Base-by-base conservation (phyloP, 2,888 invertebrate species). In the Sminthurinus aureus region DNA sequence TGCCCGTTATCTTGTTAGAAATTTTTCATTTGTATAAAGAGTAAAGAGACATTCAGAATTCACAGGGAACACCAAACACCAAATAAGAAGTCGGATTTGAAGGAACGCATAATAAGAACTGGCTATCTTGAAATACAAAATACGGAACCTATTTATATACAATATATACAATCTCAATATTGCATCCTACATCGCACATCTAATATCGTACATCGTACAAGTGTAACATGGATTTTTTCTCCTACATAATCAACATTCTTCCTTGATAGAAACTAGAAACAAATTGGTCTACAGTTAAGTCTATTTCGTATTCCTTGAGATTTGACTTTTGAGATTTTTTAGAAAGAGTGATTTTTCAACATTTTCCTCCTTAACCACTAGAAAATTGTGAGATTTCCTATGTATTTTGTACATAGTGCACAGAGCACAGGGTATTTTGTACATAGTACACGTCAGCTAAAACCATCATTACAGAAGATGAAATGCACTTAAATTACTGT, bases 221-320 rank as follows among this genome's bases (percentile, higher is more conserved):
- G 38, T 38, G 38, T 38, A 38, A 38, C 38, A 6, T 38, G 38
- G 38, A 38, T 38, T 38, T 76, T 51, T 76, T 76, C 22, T 76
- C 58, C 76, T 11, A 58, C 22, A 52, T 58, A 52, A 76, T 76
- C 76, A 76, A 76, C 76, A 76, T 76, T 76, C 76, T 76, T 76
- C 38, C 38, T 51, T 52, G 12, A 4, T 12, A 24, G 76, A 76
- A 76, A 76, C 76, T 12, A 24, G 76, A 76, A 76, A 76, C 76
- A 76, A 76, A 76, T 76, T 76, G 20, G 52, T 76, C 76, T 58
- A 11, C 58, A 11, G 2, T 11, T 58, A 38, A 38, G 15, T 58
- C 52, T 52, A 11, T 52, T 13, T 58, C 9, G 13, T 18, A 58
- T 11, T 58, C 58, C 9, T 58, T 24, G 24, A 73, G 38, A 38